phyloP scores from a whole-genome alignment of 1,140 invertebrate genomes.

The Lutraria rhynchaena region DNA sequence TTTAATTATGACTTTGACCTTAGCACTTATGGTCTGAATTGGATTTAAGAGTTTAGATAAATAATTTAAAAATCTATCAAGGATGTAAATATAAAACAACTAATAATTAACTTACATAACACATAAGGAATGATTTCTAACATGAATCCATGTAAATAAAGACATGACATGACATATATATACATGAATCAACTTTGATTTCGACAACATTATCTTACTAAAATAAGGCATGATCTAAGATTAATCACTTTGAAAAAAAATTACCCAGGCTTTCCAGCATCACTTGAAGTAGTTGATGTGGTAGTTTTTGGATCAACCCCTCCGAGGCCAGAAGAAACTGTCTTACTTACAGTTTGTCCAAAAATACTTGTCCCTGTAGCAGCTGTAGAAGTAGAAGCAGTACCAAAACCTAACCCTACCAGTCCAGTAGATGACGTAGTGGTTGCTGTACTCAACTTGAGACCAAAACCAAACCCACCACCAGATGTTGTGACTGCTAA shows the following conservation, averaged over 20 bases:
- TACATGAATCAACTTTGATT: too few species aligned
- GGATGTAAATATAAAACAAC: too few species aligned
- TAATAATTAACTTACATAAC: too few species aligned
- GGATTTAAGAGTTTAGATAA: too few species aligned
- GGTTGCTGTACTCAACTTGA: neutral
- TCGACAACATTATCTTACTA: too few species aligned
- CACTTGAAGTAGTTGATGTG: conserved; percentile 61
- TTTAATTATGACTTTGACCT: too few species aligned
- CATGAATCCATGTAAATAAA: conserved; percentile 68
- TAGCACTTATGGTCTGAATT: too few species aligned
- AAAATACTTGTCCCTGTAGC: conserved; percentile 60
- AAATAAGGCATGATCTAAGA: too few species aligned
- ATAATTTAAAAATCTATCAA: too few species aligned
- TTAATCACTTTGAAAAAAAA: too few species aligned
- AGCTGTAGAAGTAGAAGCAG: neutral
- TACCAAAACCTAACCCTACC: conserved; percentile 10
- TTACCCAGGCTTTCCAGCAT: conserved; percentile 66
- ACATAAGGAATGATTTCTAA: neutral
- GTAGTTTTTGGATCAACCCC: conserved; percentile 85
- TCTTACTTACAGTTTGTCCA: conserved; percentile 65
- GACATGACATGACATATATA: conserved; percentile 76
- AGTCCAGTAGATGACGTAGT: neutral
- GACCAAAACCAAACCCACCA: conserved; percentile 4
- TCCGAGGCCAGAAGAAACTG: conserved; percentile 85
- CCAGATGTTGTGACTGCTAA: conserved; percentile 39